A percentile compares a stretch with the other conserved stretches of the same genome.
These are phyloP conservation scores for Parauchenoglanis punctatus DNA, from an alignment of 2,797 vertebrate genomes.

Conservation along the genomic window DNA sequence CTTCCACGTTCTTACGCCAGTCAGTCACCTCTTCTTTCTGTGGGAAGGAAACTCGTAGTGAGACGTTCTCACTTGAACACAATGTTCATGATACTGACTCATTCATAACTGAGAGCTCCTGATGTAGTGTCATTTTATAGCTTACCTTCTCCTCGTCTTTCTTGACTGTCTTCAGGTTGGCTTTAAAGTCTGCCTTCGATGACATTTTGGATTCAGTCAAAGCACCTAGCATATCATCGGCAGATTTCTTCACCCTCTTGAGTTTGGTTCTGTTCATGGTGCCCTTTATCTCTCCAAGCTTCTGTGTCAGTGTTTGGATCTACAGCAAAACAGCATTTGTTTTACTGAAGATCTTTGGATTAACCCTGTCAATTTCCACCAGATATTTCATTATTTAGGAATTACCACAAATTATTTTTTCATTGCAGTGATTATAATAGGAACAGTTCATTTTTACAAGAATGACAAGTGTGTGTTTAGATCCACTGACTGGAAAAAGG, in stretches of 20 bases:
- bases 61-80: neutral
- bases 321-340: conserved; percentile 35
- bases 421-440: neutral
- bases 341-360: neutral
- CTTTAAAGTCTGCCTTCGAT: conserved; percentile 67
- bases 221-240: conserved; percentile 64
- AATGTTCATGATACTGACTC: neutral
- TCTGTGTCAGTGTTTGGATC: conserved; percentile 65
- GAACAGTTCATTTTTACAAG: neutral
- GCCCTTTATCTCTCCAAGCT: conserved; percentile 68
- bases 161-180: conserved; percentile 72
- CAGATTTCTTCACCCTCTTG: conserved; percentile 68
- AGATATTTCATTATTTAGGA: neutral
- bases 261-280: conserved; percentile 67
- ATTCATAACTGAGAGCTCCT: neutral
- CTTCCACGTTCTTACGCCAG: conserved; percentile 66
- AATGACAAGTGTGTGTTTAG: neutral
- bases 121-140: neutral
- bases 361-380: neutral
- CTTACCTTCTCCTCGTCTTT: conserved; percentile 70
- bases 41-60: neutral
- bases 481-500: neutral
- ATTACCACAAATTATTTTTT: neutral
- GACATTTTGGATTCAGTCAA: conserved; percentile 63
- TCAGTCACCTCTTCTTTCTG: conserved; percentile 64